Evolutionary conservation across 2,888 invertebrate genomes (phyloP).

Genomic region (Pristionchus japonicus): DNA sequence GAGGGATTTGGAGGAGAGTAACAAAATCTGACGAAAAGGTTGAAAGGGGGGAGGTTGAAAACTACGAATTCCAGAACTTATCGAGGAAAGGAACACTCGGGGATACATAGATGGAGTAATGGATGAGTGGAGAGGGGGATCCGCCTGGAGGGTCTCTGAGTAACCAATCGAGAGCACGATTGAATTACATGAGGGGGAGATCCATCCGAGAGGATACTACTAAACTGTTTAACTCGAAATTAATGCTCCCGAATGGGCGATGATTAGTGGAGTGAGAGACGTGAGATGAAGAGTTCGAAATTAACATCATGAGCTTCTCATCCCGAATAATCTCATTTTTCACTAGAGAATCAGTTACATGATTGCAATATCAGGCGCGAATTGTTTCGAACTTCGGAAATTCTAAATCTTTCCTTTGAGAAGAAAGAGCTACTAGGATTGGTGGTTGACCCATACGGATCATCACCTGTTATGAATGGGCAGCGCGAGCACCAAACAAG

Average conservation of each 20-base stretch:
- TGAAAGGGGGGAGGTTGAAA: too few species aligned
- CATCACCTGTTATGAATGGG: conserved; percentile 26
- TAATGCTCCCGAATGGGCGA: conserved; percentile 4
- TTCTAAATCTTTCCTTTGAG: too few species aligned
- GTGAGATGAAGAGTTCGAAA: background rate
- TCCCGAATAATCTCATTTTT: too few species aligned
- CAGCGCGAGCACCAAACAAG: background rate
- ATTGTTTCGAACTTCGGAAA: background rate
- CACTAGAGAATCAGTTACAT: too few species aligned
- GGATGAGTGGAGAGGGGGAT: conserved; percentile 20
- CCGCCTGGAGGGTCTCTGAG: conserved; percentile 31
- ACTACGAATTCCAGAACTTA: background rate
- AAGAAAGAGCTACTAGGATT: background rate
- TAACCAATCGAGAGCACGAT: conserved; percentile 33
- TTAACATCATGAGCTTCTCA: background rate
- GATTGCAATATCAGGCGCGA: background rate
- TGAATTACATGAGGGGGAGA: conserved; percentile 30
- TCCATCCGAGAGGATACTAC: background rate
- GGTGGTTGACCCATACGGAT: background rate
- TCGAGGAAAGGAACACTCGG: too few species aligned
- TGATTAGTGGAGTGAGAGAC: background rate
- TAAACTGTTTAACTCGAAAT: conserved; percentile 28
- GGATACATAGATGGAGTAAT: background rate
- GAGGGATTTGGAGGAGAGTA: background rate
- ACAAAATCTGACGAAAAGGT: too few species aligned